phyloP scores from a whole-genome alignment of 2,797 vertebrate genomes.

The Vultur gryphus region DNA sequence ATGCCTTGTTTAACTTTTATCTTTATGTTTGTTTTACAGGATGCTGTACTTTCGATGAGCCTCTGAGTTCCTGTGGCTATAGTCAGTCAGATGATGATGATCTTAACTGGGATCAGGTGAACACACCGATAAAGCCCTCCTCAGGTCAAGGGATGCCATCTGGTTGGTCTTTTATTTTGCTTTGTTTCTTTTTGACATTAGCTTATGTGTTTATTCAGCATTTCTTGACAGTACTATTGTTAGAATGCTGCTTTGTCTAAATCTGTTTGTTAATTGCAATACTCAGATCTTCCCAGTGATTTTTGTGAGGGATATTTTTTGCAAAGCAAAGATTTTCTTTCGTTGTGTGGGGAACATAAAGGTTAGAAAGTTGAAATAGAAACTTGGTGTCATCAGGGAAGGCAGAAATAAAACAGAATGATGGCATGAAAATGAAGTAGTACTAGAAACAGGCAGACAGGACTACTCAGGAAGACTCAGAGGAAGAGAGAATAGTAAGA shows the following conservation, averaged over 20 bases:
- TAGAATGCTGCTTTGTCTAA: neutral
- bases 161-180: conserved; percentile 74
- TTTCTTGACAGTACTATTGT: neutral
- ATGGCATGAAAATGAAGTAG: neutral
- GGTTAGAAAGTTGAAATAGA: neutral
- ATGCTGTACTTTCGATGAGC: conserved; percentile 92
- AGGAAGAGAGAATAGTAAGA: neutral
- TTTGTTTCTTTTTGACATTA: neutral
- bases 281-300: neutral
- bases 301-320: neutral
- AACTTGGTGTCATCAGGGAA: neutral
- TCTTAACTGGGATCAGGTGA: conserved; percentile 95
- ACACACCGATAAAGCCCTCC: conserved; percentile 80
- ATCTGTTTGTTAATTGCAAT: neutral
- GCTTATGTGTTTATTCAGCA: neutral
- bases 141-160: conserved; percentile 91
- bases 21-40: conserved; percentile 74
- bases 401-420: neutral
- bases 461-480: neutral
- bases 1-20: neutral
- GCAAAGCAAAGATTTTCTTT: neutral
- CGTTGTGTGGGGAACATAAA: neutral
- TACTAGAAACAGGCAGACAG: neutral
- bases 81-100: conserved; percentile 92
- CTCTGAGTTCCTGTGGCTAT: conserved; percentile 90